Conservation (phyloP, 1,140 invertebrate species). For the Aphidius gifuensis region DNA sequence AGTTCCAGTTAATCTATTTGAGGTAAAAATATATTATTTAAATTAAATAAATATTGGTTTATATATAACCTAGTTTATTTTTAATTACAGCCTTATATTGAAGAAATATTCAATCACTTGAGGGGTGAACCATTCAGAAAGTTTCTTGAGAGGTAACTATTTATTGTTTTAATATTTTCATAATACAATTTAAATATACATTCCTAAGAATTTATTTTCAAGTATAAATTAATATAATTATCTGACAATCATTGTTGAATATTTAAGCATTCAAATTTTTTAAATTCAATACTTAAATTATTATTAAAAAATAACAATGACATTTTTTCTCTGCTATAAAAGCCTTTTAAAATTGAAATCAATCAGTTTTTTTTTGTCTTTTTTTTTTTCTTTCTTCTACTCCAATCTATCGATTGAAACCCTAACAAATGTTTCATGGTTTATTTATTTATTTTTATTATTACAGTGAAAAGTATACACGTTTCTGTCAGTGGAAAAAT, state of each 20-base stretch:
- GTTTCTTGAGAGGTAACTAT: conserved; percentile 90
- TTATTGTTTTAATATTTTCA: not conserved
- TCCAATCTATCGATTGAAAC: not conserved
- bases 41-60: not conserved
- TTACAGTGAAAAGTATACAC: conserved; percentile 97
- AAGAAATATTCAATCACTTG: conserved; percentile 97
- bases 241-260: not conserved
- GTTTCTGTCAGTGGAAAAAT: conserved; percentile 99
- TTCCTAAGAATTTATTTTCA: conserved; percentile 15
- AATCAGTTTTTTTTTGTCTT: no score
- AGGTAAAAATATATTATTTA: conserved; percentile 63
- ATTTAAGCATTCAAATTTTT: no score
- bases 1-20: conserved; percentile 94
- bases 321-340: no score
- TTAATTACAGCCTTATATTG: conserved; percentile 89
- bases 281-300: no score
- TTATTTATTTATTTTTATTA: conserved; percentile 10
- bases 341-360: no score
- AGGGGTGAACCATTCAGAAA: conserved; percentile 94
- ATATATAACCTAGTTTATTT: conserved; percentile 4
- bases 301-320: not conserved
- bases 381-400: no score
- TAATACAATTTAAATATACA: conserved; percentile 8
- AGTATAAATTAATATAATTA: conserved; percentile 18
- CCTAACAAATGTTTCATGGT: conserved; percentile 16